Evolutionary conservation across 2,888 invertebrate species (phyloP).

Genomic region (Andrena flavipes): DNA sequence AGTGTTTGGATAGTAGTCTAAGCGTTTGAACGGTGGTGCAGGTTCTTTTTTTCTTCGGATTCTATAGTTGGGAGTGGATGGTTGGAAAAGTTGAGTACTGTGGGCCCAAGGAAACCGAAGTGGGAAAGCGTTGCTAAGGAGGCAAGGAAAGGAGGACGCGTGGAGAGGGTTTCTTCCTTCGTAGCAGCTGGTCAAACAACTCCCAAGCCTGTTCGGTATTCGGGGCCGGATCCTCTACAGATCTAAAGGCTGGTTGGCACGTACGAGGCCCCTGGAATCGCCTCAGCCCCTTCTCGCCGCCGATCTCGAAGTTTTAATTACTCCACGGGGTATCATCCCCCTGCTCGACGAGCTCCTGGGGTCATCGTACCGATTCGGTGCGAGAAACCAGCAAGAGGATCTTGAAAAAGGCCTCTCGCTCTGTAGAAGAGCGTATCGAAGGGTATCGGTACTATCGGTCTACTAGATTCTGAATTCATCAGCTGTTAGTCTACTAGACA

Average conservation of each 20-base stretch:
- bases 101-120: conserved; percentile 22
- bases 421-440: neutral
- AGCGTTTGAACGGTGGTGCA: too few species aligned
- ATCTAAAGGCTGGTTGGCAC: conserved; percentile 24
- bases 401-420: neutral
- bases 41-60: neutral
- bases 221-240: conserved; percentile 55
- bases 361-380: conserved; percentile 41
- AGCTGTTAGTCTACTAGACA: neutral
- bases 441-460: neutral
- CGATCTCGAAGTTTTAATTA: conserved; percentile 67
- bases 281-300: conserved; percentile 30
- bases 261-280: conserved; percentile 8
- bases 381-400: neutral
- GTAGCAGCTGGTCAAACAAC: conserved; percentile 79
- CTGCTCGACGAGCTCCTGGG: conserved; percentile 13
- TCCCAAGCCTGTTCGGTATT: conserved; percentile 76
- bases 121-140: conserved; percentile 52
- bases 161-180: conserved; percentile 48
- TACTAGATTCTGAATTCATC: neutral
- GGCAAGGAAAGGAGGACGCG: conserved; percentile 38
- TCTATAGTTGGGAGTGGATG: neutral
- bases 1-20: too few species aligned
- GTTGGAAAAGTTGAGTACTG: conserved; percentile 20
- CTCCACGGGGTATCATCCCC: conserved; percentile 59